Base-by-base conservation (phyloP, 1,140 invertebrate species). In the Tetramorium parvispinum region DNA sequence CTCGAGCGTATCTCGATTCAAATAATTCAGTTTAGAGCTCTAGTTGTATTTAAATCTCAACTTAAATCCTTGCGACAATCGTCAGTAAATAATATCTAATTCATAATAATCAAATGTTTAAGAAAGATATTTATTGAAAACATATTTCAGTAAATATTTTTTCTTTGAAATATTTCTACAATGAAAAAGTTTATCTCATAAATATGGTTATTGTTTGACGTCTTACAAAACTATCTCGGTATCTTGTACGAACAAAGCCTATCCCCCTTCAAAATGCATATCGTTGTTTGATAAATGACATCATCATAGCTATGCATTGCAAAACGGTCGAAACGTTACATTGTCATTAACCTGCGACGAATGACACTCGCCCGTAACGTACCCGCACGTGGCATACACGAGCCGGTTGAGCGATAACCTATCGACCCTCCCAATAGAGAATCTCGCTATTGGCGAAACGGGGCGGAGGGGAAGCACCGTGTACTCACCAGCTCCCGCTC, bases 331-430 rank as follows among this genome's bases (percentile, higher is more conserved):
- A n/a, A 71, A 70, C 13, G 24, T 71, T 53, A 68, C 70, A 27
- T 21, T 49, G 55, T 61, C 51, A 77, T 63, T 71, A 57, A 55
- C 46, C n/a, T 53, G 63, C 27, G 49, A 55, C 51, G n/a, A 81
- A 71, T 21, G 49, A 11, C 16, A 40, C 21, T 46, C 43, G 40
- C 53, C 27, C n/a, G 53, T 86, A 81, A 68, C 55, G 68, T 83
- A 61, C 43, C 68, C 68, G 79, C 68, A 83, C 79, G 79, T 83
- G 79, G 68, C 68, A 37, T 73, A 24, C 79, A 73, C 79, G 79
- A 83, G 79, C 79, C 53, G 53, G 68, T 73, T 59, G 43, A 75
- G 18, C 53, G 79, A 83, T 83, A 83, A 75, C 53, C 79, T 83
- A 73, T 83, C 79, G 40, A 59, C 53, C 51, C 51, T 49, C 53